Evolutionary conservation across 2,797 vertebrate species (phyloP).

Genomic region (Pachyuromys duprasi): DNA sequence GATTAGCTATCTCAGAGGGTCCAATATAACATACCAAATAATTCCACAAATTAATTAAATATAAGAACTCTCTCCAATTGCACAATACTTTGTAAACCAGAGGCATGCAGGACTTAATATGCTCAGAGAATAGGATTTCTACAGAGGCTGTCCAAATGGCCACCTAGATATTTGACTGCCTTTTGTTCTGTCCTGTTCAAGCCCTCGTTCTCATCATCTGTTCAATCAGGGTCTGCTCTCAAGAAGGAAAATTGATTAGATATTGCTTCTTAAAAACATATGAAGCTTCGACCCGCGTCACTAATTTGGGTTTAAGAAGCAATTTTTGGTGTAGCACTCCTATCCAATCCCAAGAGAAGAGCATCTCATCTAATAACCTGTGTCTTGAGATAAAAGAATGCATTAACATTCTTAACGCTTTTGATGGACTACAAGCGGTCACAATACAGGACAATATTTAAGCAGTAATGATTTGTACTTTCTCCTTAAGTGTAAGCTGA

Average conservation of each 20-base stretch:
- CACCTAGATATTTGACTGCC: conserved; percentile 36
- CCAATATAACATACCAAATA: conserved; percentile 60
- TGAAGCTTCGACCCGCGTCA: conserved; percentile 69
- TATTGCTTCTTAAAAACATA: conserved; percentile 82
- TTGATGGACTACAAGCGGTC: conserved; percentile 88
- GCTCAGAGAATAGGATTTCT: conserved; percentile 36
- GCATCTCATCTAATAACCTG: conserved; percentile 82
- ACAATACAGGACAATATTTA: conserved; percentile 87
- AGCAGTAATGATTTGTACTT: conserved; percentile 88
- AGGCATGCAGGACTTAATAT: conserved; percentile 10
- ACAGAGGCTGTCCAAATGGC: neutral
- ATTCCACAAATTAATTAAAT: conserved; percentile 61
- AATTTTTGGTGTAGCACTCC: conserved; percentile 79
- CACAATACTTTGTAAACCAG: conserved; percentile 11
- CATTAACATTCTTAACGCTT: conserved; percentile 86
- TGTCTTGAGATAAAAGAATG: conserved; percentile 86
- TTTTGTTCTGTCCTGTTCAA: neutral
- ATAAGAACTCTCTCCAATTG: conserved; percentile 37
- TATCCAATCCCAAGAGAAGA: conserved; percentile 81
- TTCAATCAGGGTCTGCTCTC: conserved; percentile 37
- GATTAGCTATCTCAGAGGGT: conserved; percentile 49
- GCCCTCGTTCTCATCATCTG: neutral
- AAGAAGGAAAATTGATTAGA: conserved; percentile 72
- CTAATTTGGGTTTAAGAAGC: conserved; percentile 85
- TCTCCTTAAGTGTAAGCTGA: conserved; percentile 87